A percentile compares a stretch with the other conserved stretches of the same genome.
phyloP scores from a whole-genome alignment of 2,113 vertebrate genomes.

The Cervus canadensis region DNA sequence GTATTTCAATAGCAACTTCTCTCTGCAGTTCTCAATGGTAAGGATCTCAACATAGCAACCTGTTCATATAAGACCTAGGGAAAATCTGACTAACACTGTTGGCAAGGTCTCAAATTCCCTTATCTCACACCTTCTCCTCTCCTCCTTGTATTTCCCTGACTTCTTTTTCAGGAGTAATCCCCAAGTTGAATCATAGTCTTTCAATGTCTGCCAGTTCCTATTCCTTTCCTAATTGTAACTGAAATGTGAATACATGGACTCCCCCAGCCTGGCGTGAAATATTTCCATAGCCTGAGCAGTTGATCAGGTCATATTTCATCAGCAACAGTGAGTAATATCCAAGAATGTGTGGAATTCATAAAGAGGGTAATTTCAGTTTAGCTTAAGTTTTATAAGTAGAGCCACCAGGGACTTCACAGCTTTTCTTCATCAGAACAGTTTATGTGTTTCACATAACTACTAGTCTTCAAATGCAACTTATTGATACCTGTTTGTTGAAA shows the following conservation, averaged over 20 bases:
- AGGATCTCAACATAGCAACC: slow-evolving; percentile 38
- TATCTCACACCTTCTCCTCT: background rate
- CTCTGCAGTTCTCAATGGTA: background rate
- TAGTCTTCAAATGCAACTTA: background rate
- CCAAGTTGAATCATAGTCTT: slow-evolving; percentile 25
- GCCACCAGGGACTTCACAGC: background rate
- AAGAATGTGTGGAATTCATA: slow-evolving; percentile 31
- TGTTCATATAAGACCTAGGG: slow-evolving; percentile 21
- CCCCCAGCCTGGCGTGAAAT: background rate
- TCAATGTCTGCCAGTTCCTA: slow-evolving; percentile 35
- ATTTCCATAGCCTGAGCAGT: background rate
- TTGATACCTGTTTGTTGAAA: background rate
- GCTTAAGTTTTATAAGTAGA: slow-evolving; percentile 30
- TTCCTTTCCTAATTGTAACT: slow-evolving; percentile 14
- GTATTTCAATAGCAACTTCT: slow-evolving; percentile 4
- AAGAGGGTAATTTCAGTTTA: background rate
- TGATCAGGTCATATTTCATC: slow-evolving; percentile 37
- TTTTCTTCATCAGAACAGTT: slow-evolving; percentile 32
- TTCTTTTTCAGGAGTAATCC: slow-evolving; percentile 35
- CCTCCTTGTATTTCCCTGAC: background rate
- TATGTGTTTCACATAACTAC: background rate
- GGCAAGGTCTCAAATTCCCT: slow-evolving; percentile 14
- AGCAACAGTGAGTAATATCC: background rate
- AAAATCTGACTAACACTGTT: slow-evolving; percentile 33
- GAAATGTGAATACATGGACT: slow-evolving; percentile 42